Conservation (phyloP, 2,888 invertebrate species). For the Aromia moschata region DNA sequence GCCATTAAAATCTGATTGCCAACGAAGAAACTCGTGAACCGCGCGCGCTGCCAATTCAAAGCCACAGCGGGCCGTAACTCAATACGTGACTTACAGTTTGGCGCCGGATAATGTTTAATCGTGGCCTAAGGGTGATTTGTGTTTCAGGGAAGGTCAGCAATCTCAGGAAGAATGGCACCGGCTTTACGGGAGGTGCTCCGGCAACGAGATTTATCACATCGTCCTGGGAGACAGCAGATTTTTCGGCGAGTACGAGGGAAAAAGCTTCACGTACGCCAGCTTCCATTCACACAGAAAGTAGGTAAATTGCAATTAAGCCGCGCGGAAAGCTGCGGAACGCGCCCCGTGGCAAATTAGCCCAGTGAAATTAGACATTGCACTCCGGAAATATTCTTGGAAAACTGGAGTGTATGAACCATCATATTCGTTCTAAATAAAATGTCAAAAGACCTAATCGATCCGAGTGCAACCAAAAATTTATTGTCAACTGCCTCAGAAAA, state of each 20-base stretch:
- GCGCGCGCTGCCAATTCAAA: too few relatives aligned
- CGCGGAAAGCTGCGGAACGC: slow-evolving; percentile 7
- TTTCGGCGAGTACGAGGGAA: slow-evolving; percentile 98
- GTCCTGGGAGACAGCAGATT: slow-evolving; percentile 93
- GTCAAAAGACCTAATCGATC: too few relatives aligned
- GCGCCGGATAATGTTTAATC: slow-evolving; percentile 1
- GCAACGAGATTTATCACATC: slow-evolving; percentile 99
- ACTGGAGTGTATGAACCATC: too few relatives aligned
- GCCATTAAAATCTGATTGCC: too few relatives aligned
- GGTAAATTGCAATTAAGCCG: slow-evolving; percentile 56
- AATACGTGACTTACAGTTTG: slow-evolving; percentile 17
- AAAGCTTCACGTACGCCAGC: slow-evolving; percentile 99
- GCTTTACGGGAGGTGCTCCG: slow-evolving; percentile 97
- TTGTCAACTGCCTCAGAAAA: too few relatives aligned
- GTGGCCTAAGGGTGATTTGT: slow-evolving; percentile 25
- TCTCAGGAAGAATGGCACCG: slow-evolving; percentile 98
- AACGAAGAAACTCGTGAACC: too few relatives aligned
- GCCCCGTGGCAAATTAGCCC: too few relatives aligned
- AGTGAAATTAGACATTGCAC: too few relatives aligned
- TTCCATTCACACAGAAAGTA: slow-evolving; percentile 99
- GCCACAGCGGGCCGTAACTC: neutral
- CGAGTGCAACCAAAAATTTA: too few relatives aligned
- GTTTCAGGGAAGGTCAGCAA: slow-evolving; percentile 87
- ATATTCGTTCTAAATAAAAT: too few relatives aligned
- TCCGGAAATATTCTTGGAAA: too few relatives aligned